Evolutionary conservation across 2,113 vertebrate genomes (phyloP).

Genomic region (Tachysurus vachellii): DNA sequence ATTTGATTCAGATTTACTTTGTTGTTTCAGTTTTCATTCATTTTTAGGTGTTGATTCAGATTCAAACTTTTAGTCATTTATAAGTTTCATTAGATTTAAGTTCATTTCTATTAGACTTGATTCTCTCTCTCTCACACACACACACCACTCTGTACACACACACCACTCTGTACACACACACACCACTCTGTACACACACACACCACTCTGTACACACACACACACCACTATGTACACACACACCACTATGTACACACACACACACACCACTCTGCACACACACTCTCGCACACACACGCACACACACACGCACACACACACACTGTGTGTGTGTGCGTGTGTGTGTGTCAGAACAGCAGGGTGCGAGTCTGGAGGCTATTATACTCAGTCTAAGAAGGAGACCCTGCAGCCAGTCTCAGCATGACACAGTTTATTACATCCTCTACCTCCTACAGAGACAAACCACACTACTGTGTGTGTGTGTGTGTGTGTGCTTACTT

Average conservation of each 20-base stretch:
- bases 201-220: neutral
- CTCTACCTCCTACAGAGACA: conserved; percentile 15
- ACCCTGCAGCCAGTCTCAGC: conserved; percentile 12
- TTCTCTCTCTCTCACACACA: no score
- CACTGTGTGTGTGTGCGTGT: conserved; percentile 18
- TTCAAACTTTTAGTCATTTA: no score
- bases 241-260: no score
- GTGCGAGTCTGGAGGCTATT: conserved; percentile 47
- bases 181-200: neutral
- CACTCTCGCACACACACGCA: neutral
- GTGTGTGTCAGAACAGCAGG: conserved; percentile 25
- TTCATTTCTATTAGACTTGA: no score
- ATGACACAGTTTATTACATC: conserved; percentile 15
- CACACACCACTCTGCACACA: neutral
- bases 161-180: neutral
- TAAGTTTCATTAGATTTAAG: no score
- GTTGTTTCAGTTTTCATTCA: no score
- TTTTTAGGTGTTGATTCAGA: no score
- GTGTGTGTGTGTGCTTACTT: conserved; percentile 64
- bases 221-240: neutral
- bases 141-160: neutral
- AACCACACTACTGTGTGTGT: neutral
- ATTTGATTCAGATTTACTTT: no score
- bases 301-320: neutral
- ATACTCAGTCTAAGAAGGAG: neutral